These are phyloP conservation scores for Mycetomoellerius zeteki DNA, from an alignment of 1,140 invertebrate genomes.

Conservation along the genomic window DNA sequence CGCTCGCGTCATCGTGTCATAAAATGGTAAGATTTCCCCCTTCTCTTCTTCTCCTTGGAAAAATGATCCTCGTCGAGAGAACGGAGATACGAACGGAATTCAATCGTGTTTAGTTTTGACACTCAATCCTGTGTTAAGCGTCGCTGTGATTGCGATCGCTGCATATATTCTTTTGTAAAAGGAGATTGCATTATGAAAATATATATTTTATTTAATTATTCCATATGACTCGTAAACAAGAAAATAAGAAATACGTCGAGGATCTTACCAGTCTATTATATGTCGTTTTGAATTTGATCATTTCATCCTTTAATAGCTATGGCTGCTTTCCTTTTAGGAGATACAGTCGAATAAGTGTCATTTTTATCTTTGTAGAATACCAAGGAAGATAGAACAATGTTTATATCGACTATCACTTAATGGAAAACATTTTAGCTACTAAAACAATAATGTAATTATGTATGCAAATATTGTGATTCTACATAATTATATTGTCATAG, in stretches of 20 bases:
- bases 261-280: not conserved
- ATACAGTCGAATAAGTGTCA: too few relatives aligned
- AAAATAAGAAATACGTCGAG: not conserved
- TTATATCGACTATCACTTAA: too few relatives aligned
- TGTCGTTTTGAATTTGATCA: not conserved
- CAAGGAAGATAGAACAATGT: too few relatives aligned
- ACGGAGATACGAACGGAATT: not conserved
- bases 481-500: not conserved
- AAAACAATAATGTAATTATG: not conserved
- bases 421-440: too few relatives aligned
- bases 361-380: too few relatives aligned
- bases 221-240: not conserved
- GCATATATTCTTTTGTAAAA: not conserved
- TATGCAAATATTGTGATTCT: not conserved
- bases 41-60: not conserved
- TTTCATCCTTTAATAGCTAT: not conserved
- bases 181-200: not conserved
- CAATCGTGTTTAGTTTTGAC: not conserved
- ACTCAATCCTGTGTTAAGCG: not conserved
- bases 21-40: slow-evolving; percentile 71
- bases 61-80: not conserved
- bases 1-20: slow-evolving; percentile 69
- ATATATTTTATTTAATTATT: not conserved
- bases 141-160: not conserved
- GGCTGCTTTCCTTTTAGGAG: too few relatives aligned